A percentile compares a stretch with the other conserved stretches of the same genome.
Evolutionary conservation across 2,113 vertebrate species (phyloP).

Genomic region (Raja brachyura): DNA sequence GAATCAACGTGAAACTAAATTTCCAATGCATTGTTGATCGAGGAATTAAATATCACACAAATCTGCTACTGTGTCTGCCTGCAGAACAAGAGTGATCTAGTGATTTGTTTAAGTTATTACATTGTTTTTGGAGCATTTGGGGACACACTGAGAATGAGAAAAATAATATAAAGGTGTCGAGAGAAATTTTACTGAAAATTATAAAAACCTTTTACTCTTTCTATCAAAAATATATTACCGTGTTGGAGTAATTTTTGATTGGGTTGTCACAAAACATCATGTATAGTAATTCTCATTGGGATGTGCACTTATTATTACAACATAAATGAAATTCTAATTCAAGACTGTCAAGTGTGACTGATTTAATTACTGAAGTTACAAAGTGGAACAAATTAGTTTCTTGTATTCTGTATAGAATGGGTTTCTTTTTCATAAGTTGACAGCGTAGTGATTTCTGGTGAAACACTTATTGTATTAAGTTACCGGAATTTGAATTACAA

Average conservation of each 20-base stretch:
- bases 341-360: slow-evolving; percentile 27
- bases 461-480: not conserved
- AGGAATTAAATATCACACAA: not conserved
- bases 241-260: not conserved
- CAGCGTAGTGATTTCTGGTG: not conserved
- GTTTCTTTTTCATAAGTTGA: slow-evolving; percentile 15
- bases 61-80: not conserved
- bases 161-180: not conserved
- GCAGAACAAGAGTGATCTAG: not conserved
- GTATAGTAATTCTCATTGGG: not conserved
- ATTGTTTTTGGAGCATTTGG: not conserved
- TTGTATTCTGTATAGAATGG: not conserved
- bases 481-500: not conserved
- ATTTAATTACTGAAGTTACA: slow-evolving; percentile 36
- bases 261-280: not conserved
- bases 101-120: not conserved
- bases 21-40: not conserved
- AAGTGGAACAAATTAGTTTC: slow-evolving; percentile 37
- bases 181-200: not conserved
- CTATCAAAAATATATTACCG: not conserved
- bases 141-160: not conserved
- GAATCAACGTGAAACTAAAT: not conserved
- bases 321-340: slow-evolving; percentile 29
- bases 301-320: slow-evolving; percentile 6
- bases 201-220: not conserved